Evolutionary conservation across 2,113 vertebrate genomes (phyloP).

Genomic region (Lophura nycthemera): DNA sequence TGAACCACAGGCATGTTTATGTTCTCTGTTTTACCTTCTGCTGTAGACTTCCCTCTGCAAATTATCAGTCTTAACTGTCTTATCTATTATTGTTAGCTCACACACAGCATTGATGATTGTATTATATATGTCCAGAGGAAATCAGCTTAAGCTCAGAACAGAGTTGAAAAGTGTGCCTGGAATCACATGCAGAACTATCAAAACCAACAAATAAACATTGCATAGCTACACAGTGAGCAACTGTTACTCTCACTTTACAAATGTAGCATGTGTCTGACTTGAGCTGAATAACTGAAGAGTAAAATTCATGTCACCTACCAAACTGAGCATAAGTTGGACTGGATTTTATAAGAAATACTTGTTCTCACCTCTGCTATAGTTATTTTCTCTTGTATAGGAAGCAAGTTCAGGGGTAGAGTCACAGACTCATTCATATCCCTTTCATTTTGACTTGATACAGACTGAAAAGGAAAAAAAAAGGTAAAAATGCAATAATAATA

Average conservation of each 20-base stretch:
- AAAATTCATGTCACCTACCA: background rate
- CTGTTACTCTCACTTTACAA: background rate
- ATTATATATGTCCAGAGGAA: background rate
- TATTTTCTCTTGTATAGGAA: conserved; percentile 72
- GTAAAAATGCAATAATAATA: background rate
- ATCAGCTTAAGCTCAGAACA: background rate
- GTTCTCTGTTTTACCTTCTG: background rate
- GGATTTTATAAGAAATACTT: background rate
- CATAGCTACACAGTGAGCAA: background rate
- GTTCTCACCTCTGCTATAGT: conserved; percentile 63
- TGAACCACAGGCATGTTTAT: background rate
- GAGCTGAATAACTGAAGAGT: background rate
- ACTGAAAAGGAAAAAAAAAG: conserved; percentile 1
- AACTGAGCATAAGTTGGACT: background rate
- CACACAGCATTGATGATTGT: fast-evolving
- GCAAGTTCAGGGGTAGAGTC: conserved; percentile 49
- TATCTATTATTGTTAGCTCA: background rate
- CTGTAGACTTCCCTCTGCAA: background rate
- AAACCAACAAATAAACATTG: background rate
- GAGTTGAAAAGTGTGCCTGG: background rate
- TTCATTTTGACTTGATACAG: conserved; percentile 58
- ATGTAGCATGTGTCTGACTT: background rate
- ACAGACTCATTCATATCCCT: conserved; percentile 20
- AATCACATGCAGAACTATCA: background rate
- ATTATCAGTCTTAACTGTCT: background rate